A percentile compares a stretch with the other conserved stretches of the same genome.
Evolutionary conservation across 2,888 invertebrate species (phyloP).

Genomic region (Autographa pulchrina): DNA sequence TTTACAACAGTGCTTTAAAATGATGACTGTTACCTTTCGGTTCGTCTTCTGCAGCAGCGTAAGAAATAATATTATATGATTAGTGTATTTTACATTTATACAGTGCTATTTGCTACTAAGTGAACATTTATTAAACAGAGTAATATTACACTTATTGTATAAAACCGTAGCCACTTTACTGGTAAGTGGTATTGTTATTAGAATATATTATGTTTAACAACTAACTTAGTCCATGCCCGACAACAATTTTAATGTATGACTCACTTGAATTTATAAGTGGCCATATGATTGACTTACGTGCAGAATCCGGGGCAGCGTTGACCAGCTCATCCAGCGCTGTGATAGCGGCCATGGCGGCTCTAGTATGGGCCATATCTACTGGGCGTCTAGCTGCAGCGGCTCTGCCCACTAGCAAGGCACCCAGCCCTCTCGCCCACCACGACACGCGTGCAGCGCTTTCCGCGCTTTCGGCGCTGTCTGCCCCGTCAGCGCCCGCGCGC

Average conservation of each 20-base stretch:
- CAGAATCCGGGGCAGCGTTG: slow-evolving; percentile 73
- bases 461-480: neutral
- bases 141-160: too few relatives aligned
- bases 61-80: slow-evolving; percentile 26
- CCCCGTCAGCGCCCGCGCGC: slow-evolving; percentile 57
- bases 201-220: too few relatives aligned
- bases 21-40: slow-evolving; percentile 52
- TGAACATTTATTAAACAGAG: too few relatives aligned
- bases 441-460: slow-evolving; percentile 66
- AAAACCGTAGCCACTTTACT: too few relatives aligned
- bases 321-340: slow-evolving; percentile 80
- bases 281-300: slow-evolving; percentile 67
- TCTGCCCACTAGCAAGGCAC: slow-evolving; percentile 74
- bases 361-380: slow-evolving; percentile 69
- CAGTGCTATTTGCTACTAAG: slow-evolving; percentile 25
- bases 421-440: slow-evolving; percentile 85
- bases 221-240: too few relatives aligned
- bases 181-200: too few relatives aligned
- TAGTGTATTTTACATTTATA: slow-evolving; percentile 29
- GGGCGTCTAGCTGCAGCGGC: slow-evolving; percentile 74
- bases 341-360: slow-evolving; percentile 77
- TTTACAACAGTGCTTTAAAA: neutral
- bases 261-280: too few relatives aligned
- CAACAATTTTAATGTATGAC: too few relatives aligned
- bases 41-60: slow-evolving; percentile 52